phyloP scores from a whole-genome alignment of 2,888 invertebrate genomes.

The Hermaeophaga mercurialis region DNA sequence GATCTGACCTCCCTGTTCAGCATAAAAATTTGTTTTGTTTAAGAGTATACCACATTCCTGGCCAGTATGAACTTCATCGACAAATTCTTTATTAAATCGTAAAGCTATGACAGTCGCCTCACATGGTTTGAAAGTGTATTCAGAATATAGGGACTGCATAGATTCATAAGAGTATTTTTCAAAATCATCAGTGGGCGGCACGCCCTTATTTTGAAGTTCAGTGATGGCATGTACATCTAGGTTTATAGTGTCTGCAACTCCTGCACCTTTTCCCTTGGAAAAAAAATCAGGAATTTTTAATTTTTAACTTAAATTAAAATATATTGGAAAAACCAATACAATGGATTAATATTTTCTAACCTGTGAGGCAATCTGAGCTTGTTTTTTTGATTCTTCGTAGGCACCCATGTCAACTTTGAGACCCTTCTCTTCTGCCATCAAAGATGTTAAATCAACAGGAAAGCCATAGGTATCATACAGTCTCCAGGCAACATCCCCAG shows the following conservation, averaged over 20 bases:
- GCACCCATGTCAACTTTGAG: slow-evolving; percentile 83
- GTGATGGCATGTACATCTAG: slow-evolving; percentile 95
- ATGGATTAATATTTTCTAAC: slow-evolving; percentile 33
- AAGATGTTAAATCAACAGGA: slow-evolving; percentile 93
- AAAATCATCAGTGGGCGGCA: slow-evolving; percentile 87
- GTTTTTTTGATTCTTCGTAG: slow-evolving; percentile 92
- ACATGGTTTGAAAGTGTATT: slow-evolving; percentile 77
- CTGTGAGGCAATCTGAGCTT: slow-evolving; percentile 87
- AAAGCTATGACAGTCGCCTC: slow-evolving; percentile 82
- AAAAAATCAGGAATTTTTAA: background rate
- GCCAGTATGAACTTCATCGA: slow-evolving; percentile 78
- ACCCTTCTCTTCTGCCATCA: slow-evolving; percentile 97
- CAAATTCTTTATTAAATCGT: slow-evolving; percentile 71
- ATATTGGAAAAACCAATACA: background rate
- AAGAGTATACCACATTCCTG: slow-evolving; percentile 91
- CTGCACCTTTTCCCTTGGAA: slow-evolving; percentile 71
- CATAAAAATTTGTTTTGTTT: slow-evolving; percentile 94
- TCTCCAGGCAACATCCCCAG: slow-evolving; percentile 97
- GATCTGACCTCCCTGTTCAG: slow-evolving; percentile 98
- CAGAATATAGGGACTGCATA: slow-evolving; percentile 66
- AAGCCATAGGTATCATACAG: slow-evolving; percentile 99
- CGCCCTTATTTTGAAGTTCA: slow-evolving; percentile 77
- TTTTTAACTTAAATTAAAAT: background rate
- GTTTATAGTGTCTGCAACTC: slow-evolving; percentile 81
- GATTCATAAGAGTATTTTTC: slow-evolving; percentile 89